Conservation (phyloP, 2,888 invertebrate genomes). For the Dryobotodes eremita region DNA sequence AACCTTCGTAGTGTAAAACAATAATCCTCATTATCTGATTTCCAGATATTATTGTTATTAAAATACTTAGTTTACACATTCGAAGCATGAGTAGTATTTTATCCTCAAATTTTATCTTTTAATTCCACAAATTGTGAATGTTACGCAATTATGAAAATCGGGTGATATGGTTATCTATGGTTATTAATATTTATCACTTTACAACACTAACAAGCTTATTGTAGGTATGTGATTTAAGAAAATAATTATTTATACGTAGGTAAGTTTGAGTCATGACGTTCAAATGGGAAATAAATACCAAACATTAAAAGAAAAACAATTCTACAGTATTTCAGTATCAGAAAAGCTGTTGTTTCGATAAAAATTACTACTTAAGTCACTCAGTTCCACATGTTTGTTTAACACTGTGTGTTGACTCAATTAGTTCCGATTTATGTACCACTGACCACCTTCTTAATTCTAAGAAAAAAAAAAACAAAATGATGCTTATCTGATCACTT, state of each 20-base stretch:
- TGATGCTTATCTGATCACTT: not conserved
- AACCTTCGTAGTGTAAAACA: slow-evolving; percentile 18
- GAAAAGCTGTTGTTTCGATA: not conserved
- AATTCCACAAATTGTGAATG: slow-evolving; percentile 2
- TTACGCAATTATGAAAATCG: not conserved
- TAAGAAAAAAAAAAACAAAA: not conserved
- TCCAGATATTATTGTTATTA: slow-evolving; percentile 1
- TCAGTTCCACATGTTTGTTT: not conserved
- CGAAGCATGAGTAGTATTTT: not conserved
- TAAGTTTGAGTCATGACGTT: not conserved
- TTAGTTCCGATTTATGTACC: not conserved
- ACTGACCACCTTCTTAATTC: not conserved
- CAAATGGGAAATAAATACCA: too few relatives aligned
- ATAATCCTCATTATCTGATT: slow-evolving; percentile 26
- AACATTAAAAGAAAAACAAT: too few relatives aligned
- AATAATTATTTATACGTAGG: too few relatives aligned
- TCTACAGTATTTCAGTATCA: not conserved
- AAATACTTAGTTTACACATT: slow-evolving; percentile 6
- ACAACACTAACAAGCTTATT: not conserved
- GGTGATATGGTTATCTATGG: slow-evolving; percentile 4
- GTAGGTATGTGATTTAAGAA: too few relatives aligned
- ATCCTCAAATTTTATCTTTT: slow-evolving; percentile 11
- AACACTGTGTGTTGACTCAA: not conserved
- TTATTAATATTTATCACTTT: slow-evolving; percentile 13
- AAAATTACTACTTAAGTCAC: not conserved